These are phyloP conservation scores for Chloebia gouldiae DNA, from an alignment of 2,113 vertebrate species.

Conservation along the genomic window DNA sequence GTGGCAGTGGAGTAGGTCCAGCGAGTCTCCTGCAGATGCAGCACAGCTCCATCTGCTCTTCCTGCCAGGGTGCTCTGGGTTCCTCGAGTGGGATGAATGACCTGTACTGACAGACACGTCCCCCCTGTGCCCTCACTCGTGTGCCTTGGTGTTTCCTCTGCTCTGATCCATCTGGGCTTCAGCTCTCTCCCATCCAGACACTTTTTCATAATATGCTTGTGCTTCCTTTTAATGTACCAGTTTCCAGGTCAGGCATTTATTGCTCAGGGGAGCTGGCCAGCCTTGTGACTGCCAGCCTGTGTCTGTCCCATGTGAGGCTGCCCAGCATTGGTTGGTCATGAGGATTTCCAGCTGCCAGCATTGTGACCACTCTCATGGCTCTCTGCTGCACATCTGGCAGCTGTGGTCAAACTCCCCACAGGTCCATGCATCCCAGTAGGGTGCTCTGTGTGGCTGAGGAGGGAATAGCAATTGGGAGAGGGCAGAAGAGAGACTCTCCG, in stretches of 20 bases:
- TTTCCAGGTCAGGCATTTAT: slow-evolving; percentile 34
- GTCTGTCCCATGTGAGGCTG: neutral
- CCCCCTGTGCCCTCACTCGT: neutral
- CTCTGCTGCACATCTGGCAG: neutral
- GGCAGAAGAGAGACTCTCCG: neutral
- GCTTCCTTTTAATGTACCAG: slow-evolving; percentile 4
- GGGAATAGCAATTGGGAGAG: neutral
- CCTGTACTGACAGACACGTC: neutral
- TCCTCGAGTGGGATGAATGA: neutral
- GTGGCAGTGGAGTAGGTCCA: accelerated
- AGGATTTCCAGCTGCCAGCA: neutral
- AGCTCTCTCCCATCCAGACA: neutral
- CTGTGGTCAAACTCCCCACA: accelerated
- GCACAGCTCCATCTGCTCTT: neutral
- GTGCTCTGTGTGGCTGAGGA: accelerated
- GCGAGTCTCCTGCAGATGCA: neutral
- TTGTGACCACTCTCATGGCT: accelerated
- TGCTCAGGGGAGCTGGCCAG: neutral
- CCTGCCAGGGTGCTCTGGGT: neutral
- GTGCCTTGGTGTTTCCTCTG: neutral
- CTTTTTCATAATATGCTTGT: slow-evolving; percentile 1
- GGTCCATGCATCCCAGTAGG: accelerated
- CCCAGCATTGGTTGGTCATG: neutral
- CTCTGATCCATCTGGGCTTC: neutral
- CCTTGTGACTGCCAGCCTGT: neutral